Conservation (phyloP, 2,888 invertebrate genomes). For the Cephus nigrinus region DNA sequence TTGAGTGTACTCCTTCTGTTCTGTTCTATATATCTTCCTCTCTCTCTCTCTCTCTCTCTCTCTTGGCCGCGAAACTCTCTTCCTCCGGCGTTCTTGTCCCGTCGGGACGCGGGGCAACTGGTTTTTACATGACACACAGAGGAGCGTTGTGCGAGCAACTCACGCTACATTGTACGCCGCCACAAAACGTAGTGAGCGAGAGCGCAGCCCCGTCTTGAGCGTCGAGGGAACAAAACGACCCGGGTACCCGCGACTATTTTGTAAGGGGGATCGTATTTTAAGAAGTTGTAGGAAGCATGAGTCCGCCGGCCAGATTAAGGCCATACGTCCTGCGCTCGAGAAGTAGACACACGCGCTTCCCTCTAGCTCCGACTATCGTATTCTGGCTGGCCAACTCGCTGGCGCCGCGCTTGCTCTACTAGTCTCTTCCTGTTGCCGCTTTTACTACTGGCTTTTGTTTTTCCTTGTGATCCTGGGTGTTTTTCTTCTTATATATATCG, state of each 20-base stretch:
- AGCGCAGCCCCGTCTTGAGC: slow-evolving; percentile 4
- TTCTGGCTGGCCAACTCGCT: slow-evolving; percentile 29
- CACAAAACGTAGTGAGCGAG: slow-evolving; percentile 15
- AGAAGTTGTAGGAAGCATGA: slow-evolving; percentile 55
- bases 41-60: slow-evolving; percentile 8
- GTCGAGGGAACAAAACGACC: slow-evolving; percentile 30
- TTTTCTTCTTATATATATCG: not conserved
- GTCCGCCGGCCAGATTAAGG: slow-evolving; percentile 51
- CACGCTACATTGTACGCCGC: slow-evolving; percentile 37
- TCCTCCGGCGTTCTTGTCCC: not conserved
- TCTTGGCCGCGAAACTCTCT: not conserved
- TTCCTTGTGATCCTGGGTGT: not conserved
- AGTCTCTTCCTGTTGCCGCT: not conserved
- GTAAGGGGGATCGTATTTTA: slow-evolving; percentile 55
- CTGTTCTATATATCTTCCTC: slow-evolving; percentile 2
- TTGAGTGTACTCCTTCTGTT: slow-evolving; percentile 16
- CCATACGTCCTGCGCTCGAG: slow-evolving; percentile 31
- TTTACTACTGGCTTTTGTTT: not conserved
- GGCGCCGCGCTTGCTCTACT: slow-evolving; percentile 26
- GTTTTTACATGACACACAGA: slow-evolving; percentile 1
- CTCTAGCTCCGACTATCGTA: slow-evolving; percentile 18
- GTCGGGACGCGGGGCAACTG: not conserved
- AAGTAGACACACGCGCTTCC: slow-evolving; percentile 28
- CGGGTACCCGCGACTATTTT: slow-evolving; percentile 42
- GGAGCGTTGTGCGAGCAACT: slow-evolving; percentile 9